Evolutionary conservation across 2,888 invertebrate species (phyloP), one percentile per base, ranked within the genome.

Genomic region (Podabrus alpinus): DNA sequence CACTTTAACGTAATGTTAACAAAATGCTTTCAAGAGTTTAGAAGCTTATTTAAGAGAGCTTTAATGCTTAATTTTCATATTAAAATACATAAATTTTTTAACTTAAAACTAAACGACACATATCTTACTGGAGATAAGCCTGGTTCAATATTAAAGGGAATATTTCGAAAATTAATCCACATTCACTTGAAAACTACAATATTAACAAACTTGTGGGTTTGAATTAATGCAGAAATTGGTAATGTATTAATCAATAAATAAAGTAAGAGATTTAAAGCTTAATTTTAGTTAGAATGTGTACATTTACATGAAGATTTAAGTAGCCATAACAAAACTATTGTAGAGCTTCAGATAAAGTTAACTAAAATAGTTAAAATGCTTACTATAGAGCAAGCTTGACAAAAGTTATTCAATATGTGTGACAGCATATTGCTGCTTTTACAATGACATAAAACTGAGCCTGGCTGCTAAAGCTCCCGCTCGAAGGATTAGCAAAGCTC

Each of bases 381-480:
- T 69, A 62, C 66, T 59, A n/a, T n/a, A 72, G 60, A 75, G 69
- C 16, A 76, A 76, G 73, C 71, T 77, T 74, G 61, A 60, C 68
- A 71, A 75, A 77, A 72, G 75, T 75, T 75, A 75, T 75, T 72
- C 77, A 77, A 75, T 75, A 76, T 76, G 70, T 78, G 78, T 78
- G 76, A 71, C 72, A 72, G 75, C 71, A 78, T 78, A 78, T 78
- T 77, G 79, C 77, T 76, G 76, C 79, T 81, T 79, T 79, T 79
- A 79, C 79, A 78, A 79, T 80, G 81, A 80, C 79, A 80, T 80
- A 78, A 79, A 80, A 79, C 78, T 79, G 78, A 80, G 79, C 72
- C 75, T 59, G 69, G 80, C 81, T 81, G 80, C 79, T 79, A 77
- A 80, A 79, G 80, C 79, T 75, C 73, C 78, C 76, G 79, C 78